Percentiles rank a stretch among this genome's conserved stretches.
These are phyloP conservation scores for Balaenoptera acutorostrata DNA, from an alignment of 2,113 vertebrate species.

Conservation along the genomic window DNA sequence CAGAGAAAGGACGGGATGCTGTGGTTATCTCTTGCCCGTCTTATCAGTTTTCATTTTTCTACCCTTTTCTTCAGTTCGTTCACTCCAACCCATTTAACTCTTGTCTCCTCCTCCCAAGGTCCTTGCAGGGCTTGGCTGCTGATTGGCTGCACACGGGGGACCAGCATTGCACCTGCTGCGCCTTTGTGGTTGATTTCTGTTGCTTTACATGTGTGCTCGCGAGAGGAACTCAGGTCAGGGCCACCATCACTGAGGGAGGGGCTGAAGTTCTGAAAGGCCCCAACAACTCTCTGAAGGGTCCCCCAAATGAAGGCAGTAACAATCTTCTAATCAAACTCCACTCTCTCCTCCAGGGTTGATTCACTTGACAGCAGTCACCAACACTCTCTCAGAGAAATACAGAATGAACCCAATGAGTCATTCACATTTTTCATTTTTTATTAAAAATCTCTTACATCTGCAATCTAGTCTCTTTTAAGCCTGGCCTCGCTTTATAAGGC, in stretches of 20 bases:
- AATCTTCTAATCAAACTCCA: neutral
- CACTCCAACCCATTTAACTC: neutral
- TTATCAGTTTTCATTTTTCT: neutral
- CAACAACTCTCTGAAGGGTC: neutral
- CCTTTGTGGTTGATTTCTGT: neutral
- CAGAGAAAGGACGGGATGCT: neutral
- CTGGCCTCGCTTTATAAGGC: neutral
- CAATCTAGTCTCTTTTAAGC: neutral
- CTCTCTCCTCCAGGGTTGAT: neutral
- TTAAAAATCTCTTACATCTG: neutral
- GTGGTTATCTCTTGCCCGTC: neutral
- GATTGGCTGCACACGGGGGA: rapidly evolving
- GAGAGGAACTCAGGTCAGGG: neutral
- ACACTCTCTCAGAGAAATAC: neutral
- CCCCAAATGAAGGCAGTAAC: neutral
- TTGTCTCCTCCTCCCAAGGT: neutral
- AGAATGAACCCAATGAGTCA: neutral
- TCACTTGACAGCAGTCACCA: neutral
- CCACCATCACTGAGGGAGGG: neutral
- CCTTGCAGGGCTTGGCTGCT: too few relatives aligned
- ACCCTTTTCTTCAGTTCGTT: neutral
- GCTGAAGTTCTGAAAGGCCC: neutral
- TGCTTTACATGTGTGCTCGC: neutral
- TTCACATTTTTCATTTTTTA: neutral
- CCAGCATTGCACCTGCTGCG: rapidly evolving